phyloP scores from a whole-genome alignment of 2,113 vertebrate genomes.

The Syngnathus typhle region DNA sequence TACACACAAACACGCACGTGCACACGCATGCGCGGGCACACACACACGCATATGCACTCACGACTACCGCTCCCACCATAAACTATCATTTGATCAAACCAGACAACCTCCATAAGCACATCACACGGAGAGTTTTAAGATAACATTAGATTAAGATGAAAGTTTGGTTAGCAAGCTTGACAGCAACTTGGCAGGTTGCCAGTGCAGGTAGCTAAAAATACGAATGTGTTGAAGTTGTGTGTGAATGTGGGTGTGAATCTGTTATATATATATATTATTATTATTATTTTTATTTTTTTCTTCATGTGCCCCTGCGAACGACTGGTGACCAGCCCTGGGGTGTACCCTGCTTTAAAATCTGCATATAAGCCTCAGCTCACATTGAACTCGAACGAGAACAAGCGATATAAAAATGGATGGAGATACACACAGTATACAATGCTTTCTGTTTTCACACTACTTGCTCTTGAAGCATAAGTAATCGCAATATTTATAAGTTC shows the following conservation, averaged over 20 bases:
- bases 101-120: conserved; percentile 39
- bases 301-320: not conserved
- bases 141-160: conserved; percentile 40
- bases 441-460: not conserved
- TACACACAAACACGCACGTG: conserved; percentile 10
- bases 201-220: conserved; percentile 11
- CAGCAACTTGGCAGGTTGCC: conserved; percentile 36
- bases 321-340: not conserved
- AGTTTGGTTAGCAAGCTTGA: conserved; percentile 37
- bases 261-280: too few relatives aligned
- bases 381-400: not conserved
- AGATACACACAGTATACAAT: not conserved
- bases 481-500: too few relatives aligned
- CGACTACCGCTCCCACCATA: not conserved
- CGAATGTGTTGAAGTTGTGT: not conserved
- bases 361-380: not conserved
- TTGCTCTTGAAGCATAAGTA: too few relatives aligned
- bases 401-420: not conserved
- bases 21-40: not conserved
- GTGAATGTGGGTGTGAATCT: not conserved
- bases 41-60: not conserved
- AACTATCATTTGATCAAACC: conserved; percentile 36
- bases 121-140: conserved; percentile 22
- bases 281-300: too few relatives aligned
- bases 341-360: not conserved